Percentiles rank a stretch among this genome's conserved stretches.
phyloP scores from a whole-genome alignment of 2,888 invertebrate species.

The Drosophila nr. perissopoda region DNA sequence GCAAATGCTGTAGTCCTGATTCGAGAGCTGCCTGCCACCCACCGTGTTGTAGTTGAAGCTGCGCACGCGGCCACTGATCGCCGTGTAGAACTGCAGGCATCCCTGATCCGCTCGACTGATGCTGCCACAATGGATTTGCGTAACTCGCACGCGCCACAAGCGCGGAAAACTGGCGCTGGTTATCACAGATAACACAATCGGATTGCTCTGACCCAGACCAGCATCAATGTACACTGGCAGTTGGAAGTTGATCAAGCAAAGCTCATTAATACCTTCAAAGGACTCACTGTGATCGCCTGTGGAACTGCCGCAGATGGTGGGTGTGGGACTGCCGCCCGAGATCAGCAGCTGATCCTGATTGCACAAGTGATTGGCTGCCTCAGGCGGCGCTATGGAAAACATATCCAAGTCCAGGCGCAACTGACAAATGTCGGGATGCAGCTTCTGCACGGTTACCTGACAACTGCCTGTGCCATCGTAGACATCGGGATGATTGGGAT shows the following conservation, averaged over 20 bases:
- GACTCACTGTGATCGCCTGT: slow-evolving; percentile 91
- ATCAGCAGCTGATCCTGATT: slow-evolving; percentile 94
- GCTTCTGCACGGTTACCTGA: slow-evolving; percentile 92
- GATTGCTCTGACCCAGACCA: slow-evolving; percentile 89
- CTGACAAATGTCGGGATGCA: slow-evolving; percentile 92
- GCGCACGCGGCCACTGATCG: slow-evolving; percentile 92
- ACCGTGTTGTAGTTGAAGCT: slow-evolving; percentile 94
- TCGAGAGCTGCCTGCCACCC: slow-evolving; percentile 92
- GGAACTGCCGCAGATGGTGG: slow-evolving; percentile 92
- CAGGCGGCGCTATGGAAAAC: slow-evolving; percentile 91
- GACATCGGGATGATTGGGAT: slow-evolving; percentile 90
- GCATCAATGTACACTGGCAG: slow-evolving; percentile 93
- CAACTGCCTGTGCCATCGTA: slow-evolving; percentile 93
- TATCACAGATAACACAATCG: slow-evolving; percentile 92
- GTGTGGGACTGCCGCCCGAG: slow-evolving; percentile 92
- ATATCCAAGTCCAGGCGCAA: slow-evolving; percentile 92
- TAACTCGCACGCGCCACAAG: slow-evolving; percentile 92
- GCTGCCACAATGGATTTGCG: slow-evolving; percentile 92
- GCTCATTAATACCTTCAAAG: neutral
- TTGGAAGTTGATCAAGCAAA: neutral
- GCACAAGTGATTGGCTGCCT: slow-evolving; percentile 91
- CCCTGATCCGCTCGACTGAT: slow-evolving; percentile 87
- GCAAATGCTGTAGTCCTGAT: slow-evolving; percentile 95
- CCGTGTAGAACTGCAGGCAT: slow-evolving; percentile 85
- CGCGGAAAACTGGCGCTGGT: slow-evolving; percentile 92